Evolutionary conservation across 2,888 invertebrate species (phyloP), one percentile per base, ranked within the genome.

Genomic region (Herminia tarsipennalis): DNA sequence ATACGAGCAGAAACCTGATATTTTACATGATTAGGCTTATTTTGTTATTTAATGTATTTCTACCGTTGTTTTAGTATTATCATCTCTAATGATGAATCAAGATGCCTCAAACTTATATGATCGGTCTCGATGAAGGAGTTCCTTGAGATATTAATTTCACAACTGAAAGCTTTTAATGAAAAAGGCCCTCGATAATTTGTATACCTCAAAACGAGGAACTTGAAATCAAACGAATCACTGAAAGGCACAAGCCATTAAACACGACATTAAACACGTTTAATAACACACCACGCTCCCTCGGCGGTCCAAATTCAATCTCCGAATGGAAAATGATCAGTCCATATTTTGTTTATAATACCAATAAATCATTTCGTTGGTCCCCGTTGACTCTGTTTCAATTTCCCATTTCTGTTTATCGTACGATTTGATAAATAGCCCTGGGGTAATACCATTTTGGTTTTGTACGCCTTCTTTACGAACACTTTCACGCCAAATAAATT

Each of bases 381-480:
- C 83, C 76, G 78, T 82, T 84, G 88, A 88, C 83, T 88, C 76
- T 76, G 81, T 83, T 90, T 88, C 90, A 91, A 90, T 91, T 90
- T 88, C 86, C 88, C 83, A 83, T 83, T 72, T 80, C 83, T 86
- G 86, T 88, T 89, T 90, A 88, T 88, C 84, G 87, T 82, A 76
- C 78, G 78, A 85, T 66, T 88, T 90, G 89, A 90, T 88, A 88
- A 88, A 91, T 88, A 88, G 87, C 88, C 79, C 66, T 66, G 49
- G 76, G 85, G 70, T 70, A 68, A 73, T 67, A 70, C 77, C 76
- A 77, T 81, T 84, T 86, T 82, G 76, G 80, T 83, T 84, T 61
- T 81, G 74, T 78, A 71, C 70, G 70, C 80, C 78, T 77, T 79
- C 77, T 82, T 80, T 69, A 57, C 71, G 68, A 76, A 75, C 72